Evolutionary conservation across 2,797 vertebrate species (phyloP), one percentile per base, ranked within the genome.

Genomic region (Parotocinclus haroldoi): DNA sequence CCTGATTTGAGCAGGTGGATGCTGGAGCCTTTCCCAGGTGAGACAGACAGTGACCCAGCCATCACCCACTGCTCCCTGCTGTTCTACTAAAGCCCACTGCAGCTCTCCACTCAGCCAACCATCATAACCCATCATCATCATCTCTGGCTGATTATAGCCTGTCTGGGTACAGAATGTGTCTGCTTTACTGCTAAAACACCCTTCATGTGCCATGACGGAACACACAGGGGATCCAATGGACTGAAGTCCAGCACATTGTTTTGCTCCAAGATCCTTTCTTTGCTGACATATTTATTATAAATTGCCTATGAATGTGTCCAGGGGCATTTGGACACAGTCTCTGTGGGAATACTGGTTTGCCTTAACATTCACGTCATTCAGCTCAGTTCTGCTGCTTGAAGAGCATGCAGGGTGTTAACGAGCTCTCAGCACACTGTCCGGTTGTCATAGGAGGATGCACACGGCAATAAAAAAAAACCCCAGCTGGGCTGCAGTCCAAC

Each of bases 91-190:
- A 72, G 70, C 19, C 58, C 18, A 16, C 42, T 60, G 63, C 49
- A 63, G 66, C 52, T 68, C 50, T 51, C 63, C 52, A 37, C 58
- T 72, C 63, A 62, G 58, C 46, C 58, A 49, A 52, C 64, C 59
- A 72, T 72, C 70, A 56, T 51, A 66, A 56, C 58, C 58, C 57
- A 72, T 72, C 70, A 72, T 72, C 70, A 72, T 72, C 63, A 72
- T 61, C 58, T 67, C 51, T 51, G 51, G 53, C 58, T 67, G 70
- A 61, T 67, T 67, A 63, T 60, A 52, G 70, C 60, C 58, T 67
- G 70, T 67, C 64, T 61, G 70, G 10, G 52, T 57, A 46, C 38
- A 66, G 63, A 66, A 66, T 49, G 51, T 66, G 44, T 66, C 63
- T 66, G 50, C 63, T 61, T 66, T 61, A 61, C 53, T 42, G 63